phyloP scores from a whole-genome alignment of 2,113 vertebrate species.

The Rhinolophus ferrumequinum region DNA sequence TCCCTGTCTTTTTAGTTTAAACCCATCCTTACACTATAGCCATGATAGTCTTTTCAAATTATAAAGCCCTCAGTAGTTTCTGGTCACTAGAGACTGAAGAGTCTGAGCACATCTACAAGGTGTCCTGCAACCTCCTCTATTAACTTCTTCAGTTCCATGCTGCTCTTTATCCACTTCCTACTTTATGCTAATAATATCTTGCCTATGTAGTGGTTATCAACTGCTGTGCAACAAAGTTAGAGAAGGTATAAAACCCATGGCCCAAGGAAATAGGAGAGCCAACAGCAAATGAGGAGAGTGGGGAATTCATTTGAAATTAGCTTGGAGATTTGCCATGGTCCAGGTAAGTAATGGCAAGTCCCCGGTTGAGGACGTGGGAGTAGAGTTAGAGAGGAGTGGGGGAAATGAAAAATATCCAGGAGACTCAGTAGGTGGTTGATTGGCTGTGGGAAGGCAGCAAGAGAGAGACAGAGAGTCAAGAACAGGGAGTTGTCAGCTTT shows the following conservation, averaged over 20 bases:
- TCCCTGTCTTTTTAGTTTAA: neutral
- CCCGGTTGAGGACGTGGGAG: neutral
- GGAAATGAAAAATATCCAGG: neutral
- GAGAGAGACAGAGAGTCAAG: neutral
- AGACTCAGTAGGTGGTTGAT: neutral
- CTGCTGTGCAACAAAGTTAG: neutral
- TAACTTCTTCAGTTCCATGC: neutral
- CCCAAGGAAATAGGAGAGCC: neutral
- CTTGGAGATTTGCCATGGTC: neutral
- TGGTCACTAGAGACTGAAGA: neutral
- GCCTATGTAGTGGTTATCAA: neutral
- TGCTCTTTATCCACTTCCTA: neutral
- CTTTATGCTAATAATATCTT: neutral
- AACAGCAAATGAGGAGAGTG: neutral
- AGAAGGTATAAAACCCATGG: neutral
- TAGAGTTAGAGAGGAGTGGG: neutral
- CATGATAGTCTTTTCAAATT: neutral
- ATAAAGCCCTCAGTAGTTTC: neutral
- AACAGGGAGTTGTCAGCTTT: neutral
- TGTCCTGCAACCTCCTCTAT: neutral
- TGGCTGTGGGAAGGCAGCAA: neutral
- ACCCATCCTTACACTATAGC: neutral
- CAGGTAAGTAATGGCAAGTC: neutral
- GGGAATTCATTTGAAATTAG: neutral
- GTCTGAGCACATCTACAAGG: neutral